Conservation (phyloP, 2,113 vertebrate species). For the Ptilonorhynchus violaceus region DNA sequence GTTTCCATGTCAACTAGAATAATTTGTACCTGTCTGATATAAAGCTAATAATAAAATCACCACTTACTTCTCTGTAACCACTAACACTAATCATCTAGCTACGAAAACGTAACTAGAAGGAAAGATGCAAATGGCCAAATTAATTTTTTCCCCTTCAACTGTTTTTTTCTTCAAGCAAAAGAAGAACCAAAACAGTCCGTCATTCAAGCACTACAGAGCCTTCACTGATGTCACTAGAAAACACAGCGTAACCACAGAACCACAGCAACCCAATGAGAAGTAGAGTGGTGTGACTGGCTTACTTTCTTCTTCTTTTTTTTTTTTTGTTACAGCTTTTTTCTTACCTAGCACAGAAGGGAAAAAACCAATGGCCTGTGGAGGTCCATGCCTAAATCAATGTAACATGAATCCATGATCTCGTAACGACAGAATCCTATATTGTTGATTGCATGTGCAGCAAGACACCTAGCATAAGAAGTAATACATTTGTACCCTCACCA, state of each 20-base stretch:
- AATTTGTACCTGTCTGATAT: background rate
- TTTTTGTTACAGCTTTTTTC: background rate
- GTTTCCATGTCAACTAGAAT: constrained; percentile 15
- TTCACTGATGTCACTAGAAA: constrained; percentile 13
- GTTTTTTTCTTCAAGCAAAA: background rate
- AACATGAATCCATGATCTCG: background rate
- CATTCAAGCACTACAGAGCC: background rate
- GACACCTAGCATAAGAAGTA: background rate
- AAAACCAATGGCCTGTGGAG: background rate
- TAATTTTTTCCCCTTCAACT: background rate
- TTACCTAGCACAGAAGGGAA: background rate
- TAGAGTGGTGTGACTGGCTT: background rate
- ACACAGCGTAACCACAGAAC: constrained; percentile 38
- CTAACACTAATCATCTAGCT: background rate
- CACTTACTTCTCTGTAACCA: constrained; percentile 7
- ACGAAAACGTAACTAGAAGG: background rate
- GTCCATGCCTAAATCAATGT: background rate
- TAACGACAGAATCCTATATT: background rate
- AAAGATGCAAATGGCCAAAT: constrained; percentile 46
- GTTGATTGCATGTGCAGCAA: background rate
- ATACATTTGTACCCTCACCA: background rate
- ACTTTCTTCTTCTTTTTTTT: background rate
- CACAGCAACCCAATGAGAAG: constrained; percentile 13
- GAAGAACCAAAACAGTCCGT: background rate
- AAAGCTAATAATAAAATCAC: background rate